Conservation (phyloP, 1,140 invertebrate genomes). For the Subanguina moxae region DNA sequence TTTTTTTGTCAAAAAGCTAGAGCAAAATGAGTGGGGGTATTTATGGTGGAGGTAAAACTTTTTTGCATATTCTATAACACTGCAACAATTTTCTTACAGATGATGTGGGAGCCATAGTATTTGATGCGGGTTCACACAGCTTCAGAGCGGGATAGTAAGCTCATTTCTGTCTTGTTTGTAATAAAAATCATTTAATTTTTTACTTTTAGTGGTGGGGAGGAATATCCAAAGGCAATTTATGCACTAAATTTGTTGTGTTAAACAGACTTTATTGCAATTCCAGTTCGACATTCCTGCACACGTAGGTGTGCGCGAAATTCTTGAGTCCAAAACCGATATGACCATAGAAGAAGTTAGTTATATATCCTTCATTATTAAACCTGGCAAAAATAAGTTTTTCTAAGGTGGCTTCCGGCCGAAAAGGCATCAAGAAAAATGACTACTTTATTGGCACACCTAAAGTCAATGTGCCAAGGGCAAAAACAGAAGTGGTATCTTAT, state of each 20-base stretch:
- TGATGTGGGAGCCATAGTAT: conserved; percentile 47
- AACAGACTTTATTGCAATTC: neutral
- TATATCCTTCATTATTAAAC: neutral
- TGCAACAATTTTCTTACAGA: conserved; percentile 30
- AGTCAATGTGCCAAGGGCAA: conserved; percentile 80
- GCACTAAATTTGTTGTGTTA: too few species aligned
- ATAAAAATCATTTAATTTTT: conserved; percentile 6
- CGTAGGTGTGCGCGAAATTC: conserved; percentile 30
- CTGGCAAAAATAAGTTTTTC: neutral
- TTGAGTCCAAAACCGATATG: conserved; percentile 16
- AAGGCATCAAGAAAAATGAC: conserved; percentile 60
- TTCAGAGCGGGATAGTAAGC: conserved; percentile 23
- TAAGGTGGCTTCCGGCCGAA: conserved; percentile 33
- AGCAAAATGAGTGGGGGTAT: conserved; percentile 38
- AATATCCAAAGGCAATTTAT: conserved; percentile 37
- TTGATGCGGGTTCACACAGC: conserved; percentile 43
- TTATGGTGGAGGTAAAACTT: conserved; percentile 37
- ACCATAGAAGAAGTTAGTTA: conserved; percentile 27
- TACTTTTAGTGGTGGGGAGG: conserved; percentile 36
- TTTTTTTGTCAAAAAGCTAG: too few species aligned
- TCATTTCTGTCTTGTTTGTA: neutral
- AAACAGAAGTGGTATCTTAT: conserved; percentile 77
- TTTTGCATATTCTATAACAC: conserved; percentile 22
- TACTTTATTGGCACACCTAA: conserved; percentile 78
- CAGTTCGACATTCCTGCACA: conserved; percentile 46